These are phyloP conservation scores for Gasteruption jaculator DNA, from an alignment of 2,888 invertebrate species.

Conservation along the genomic window DNA sequence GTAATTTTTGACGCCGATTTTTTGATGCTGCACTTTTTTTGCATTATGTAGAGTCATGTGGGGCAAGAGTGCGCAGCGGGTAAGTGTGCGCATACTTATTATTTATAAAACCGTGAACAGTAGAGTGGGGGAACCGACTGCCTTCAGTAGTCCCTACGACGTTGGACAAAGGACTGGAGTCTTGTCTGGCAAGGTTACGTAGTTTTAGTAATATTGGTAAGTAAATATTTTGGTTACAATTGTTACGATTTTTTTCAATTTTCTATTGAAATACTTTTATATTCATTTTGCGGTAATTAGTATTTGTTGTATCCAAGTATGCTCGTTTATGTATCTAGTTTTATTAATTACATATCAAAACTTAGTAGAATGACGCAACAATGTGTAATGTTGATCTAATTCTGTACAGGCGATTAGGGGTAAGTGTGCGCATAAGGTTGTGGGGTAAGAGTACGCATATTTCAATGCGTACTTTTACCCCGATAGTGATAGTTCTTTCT, in stretches of 20 bases:
- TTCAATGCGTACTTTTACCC: constrained; percentile 10
- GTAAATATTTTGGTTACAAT: constrained; percentile 1
- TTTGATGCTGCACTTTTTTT: no score
- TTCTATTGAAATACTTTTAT: neutral
- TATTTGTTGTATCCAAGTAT: constrained; percentile 2
- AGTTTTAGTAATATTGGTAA: constrained; percentile 7
- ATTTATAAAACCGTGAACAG: constrained; percentile 6
- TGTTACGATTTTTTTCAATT: constrained; percentile 3
- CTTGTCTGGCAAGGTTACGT: constrained; percentile 8
- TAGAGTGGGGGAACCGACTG: constrained; percentile 10
- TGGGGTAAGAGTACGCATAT: constrained; percentile 7
- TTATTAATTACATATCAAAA: constrained; percentile 5
- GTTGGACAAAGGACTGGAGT: constrained; percentile 8
- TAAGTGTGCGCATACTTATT: constrained; percentile 6
- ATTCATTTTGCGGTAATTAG: constrained; percentile 1
- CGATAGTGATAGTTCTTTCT: constrained; percentile 5
- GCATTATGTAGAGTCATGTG: constrained; percentile 6
- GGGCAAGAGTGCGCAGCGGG: constrained; percentile 9
- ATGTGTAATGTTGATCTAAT: constrained; percentile 5
- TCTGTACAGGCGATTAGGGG: constrained; percentile 2
- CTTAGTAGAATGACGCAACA: constrained; percentile 8
- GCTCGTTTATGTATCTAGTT: constrained; percentile 2
- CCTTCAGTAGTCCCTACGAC: constrained; percentile 7
- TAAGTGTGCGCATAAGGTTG: constrained; percentile 3
- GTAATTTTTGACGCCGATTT: no score